Percentiles rank a stretch among this genome's conserved stretches.
phyloP scores from a whole-genome alignment of 1,140 invertebrate species.

The Hydropsyche tenuis region DNA sequence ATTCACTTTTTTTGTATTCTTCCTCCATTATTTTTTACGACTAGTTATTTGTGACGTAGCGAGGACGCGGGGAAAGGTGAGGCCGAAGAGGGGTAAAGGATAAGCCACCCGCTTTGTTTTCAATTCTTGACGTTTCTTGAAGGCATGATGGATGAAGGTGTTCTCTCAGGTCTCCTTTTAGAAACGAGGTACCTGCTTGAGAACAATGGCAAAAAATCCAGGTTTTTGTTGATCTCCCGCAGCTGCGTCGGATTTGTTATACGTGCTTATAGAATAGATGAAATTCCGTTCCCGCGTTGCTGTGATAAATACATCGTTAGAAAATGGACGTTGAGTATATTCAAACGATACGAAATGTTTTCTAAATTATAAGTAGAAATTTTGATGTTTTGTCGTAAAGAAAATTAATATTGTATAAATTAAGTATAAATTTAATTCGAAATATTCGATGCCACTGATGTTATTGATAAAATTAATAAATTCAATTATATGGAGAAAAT shows the following conservation, averaged over 20 bases:
- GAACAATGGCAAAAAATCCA: neutral
- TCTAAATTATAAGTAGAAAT: too few relatives aligned
- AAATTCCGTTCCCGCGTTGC: too few relatives aligned
- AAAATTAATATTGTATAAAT: too few relatives aligned
- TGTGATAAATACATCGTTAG: too few relatives aligned
- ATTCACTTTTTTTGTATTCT: conserved; percentile 27
- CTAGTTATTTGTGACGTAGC: conserved; percentile 35
- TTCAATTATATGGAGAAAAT: too few relatives aligned
- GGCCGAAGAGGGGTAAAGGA: neutral
- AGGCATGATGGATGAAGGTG: conserved; percentile 44
- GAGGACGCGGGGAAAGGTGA: conserved; percentile 9
- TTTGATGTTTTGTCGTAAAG: too few relatives aligned
- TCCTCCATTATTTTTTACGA: conserved; percentile 36
- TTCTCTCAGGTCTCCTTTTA: neutral
- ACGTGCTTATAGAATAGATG: too few relatives aligned
- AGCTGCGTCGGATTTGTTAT: conserved; percentile 1
- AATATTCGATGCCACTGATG: too few relatives aligned
- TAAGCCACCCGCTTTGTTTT: conserved; percentile 26
- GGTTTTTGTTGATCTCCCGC: neutral
- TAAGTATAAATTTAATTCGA: too few relatives aligned
- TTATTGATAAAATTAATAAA: too few relatives aligned
- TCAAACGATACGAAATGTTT: too few relatives aligned
- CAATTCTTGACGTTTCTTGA: conserved; percentile 34
- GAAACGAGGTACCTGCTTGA: conserved; percentile 35
- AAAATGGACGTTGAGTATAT: too few relatives aligned